These are phyloP conservation scores for Holcopasites calliopsidis DNA, from an alignment of 1,140 invertebrate genomes.

Conservation along the genomic window DNA sequence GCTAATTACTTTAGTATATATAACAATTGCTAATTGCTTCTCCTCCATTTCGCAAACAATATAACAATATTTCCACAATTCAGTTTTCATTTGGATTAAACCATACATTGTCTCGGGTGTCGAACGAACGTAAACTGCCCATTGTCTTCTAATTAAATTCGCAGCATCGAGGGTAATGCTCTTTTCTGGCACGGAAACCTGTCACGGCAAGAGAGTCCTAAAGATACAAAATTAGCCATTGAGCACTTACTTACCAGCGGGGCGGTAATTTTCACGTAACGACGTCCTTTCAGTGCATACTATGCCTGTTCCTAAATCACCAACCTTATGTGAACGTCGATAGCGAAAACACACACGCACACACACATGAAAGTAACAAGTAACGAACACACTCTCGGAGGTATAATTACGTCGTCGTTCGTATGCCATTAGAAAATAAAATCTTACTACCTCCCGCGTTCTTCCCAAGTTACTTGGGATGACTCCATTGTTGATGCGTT, in stretches of 20 bases:
- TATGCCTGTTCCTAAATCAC: slow-evolving; percentile 9
- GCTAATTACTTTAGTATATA: too few species aligned
- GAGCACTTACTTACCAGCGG: slow-evolving; percentile 16
- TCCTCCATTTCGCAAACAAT: too few species aligned
- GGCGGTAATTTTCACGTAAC: slow-evolving; percentile 41
- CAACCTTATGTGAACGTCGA: not conserved
- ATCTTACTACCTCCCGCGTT: not conserved
- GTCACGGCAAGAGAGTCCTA: not conserved
- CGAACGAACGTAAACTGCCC: not conserved
- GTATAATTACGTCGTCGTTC: slow-evolving; percentile 19
- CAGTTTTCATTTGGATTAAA: too few species aligned
- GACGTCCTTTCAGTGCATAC: not conserved
- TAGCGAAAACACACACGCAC: not conserved
- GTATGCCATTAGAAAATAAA: slow-evolving; percentile 18
- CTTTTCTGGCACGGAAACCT: slow-evolving; percentile 17
- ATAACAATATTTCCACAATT: too few species aligned
- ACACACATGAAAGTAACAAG: not conserved
- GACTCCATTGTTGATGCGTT: not conserved
- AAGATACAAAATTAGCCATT: slow-evolving; percentile 30
- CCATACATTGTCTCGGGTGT: too few species aligned
- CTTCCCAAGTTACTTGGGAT: not conserved
- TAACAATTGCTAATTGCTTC: too few species aligned
- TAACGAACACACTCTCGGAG: slow-evolving; percentile 11
- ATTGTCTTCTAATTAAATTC: slow-evolving; percentile 28
- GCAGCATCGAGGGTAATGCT: not conserved